Conservation (phyloP, 2,888 invertebrate species). For the Blera fallax region DNA sequence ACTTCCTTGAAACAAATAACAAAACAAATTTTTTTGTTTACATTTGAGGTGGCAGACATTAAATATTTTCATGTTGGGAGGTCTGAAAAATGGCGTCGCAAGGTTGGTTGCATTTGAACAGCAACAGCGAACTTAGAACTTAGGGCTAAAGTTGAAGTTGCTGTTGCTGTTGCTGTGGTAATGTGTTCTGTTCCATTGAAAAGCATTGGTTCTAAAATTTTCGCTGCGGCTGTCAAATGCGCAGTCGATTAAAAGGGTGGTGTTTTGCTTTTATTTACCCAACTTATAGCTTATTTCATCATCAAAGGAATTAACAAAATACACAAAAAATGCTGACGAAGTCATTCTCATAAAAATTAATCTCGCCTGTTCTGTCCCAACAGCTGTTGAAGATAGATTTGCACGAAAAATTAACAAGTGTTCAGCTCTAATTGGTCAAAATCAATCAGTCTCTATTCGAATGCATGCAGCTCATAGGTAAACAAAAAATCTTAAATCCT, state of each 20-base stretch:
- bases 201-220: no score
- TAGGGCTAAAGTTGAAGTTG: no score
- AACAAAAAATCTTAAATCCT: not conserved
- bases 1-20: no score
- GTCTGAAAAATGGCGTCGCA: no score
- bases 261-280: not conserved
- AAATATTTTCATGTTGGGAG: no score
- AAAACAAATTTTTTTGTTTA: no score
- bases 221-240: no score
- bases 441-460: not conserved
- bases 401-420: not conserved
- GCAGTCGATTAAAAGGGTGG: not conserved
- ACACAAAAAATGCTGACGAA: not conserved
- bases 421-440: not conserved
- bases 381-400: not conserved
- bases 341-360: not conserved
- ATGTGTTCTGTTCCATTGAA: no score
- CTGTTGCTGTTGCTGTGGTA: no score
- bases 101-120: no score
- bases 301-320: not conserved
- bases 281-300: not conserved
- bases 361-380: not conserved
- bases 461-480: slow-evolving; percentile 7
- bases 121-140: no score
- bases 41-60: no score